phyloP scores from a whole-genome alignment of 2,113 vertebrate genomes.

The Prunella fulvescens region DNA sequence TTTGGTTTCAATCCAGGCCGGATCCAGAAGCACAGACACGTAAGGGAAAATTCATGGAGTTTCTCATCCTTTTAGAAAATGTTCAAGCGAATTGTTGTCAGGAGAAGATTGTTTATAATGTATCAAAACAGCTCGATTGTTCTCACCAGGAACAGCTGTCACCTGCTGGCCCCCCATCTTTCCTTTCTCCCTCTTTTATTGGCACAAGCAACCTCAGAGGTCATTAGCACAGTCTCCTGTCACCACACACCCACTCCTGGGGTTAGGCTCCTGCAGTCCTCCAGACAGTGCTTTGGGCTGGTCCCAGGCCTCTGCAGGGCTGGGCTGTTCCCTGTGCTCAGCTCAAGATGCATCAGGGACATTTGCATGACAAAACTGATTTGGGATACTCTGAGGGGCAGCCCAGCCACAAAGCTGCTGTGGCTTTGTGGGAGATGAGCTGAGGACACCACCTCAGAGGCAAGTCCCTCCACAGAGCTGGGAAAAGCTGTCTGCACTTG shows the following conservation, averaged over 20 bases:
- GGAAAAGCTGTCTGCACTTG: not conserved
- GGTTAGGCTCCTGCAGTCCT: not conserved
- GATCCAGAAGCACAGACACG: not conserved
- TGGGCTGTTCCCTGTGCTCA: not conserved
- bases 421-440: not conserved
- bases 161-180: not conserved
- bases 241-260: not conserved
- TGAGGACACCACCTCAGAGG: not conserved
- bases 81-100: rapidly evolving
- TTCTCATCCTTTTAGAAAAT: not conserved
- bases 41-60: not conserved
- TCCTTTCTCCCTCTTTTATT: not conserved
- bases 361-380: not conserved
- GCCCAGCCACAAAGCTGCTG: not conserved
- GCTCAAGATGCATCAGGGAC: not conserved
- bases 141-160: not conserved
- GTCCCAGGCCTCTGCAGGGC: not conserved
- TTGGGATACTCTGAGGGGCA: not conserved
- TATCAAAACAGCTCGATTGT: rapidly evolving
- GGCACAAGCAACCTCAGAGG: not conserved
- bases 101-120: not conserved
- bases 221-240: not conserved
- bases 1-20: not conserved
- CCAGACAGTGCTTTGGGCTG: rapidly evolving
- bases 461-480: not conserved